These are phyloP conservation scores for Micrastur ruficollis DNA, from an alignment of 2,797 vertebrate species.

Conservation along the genomic window DNA sequence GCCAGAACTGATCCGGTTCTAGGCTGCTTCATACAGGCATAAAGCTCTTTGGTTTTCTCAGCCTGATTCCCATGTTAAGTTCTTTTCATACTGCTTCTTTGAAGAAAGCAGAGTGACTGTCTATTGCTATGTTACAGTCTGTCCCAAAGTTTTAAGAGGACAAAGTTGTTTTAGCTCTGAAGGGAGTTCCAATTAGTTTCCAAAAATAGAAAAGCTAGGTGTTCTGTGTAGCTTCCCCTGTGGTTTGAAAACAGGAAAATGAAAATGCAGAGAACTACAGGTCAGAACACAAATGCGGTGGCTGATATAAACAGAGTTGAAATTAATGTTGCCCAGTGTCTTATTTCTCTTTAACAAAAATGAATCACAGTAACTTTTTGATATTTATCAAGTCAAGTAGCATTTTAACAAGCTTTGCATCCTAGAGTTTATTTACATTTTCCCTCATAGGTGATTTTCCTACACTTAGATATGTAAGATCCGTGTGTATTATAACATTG, in stretches of 20 bases:
- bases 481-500: not conserved
- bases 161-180: not conserved
- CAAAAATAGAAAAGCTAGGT: not conserved
- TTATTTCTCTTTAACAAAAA: not conserved
- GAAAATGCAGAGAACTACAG: not conserved
- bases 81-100: not conserved
- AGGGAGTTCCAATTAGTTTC: not conserved
- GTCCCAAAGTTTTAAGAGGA: not conserved
- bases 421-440: not conserved
- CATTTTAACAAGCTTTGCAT: not conserved
- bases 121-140: not conserved
- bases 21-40: not conserved
- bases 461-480: not conserved
- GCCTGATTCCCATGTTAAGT: not conserved
- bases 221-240: not conserved
- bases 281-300: not conserved
- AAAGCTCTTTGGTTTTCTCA: not conserved
- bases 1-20: not conserved
- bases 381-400: not conserved
- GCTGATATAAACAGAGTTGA: not conserved
- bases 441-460: not conserved
- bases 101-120: not conserved
- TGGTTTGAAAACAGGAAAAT: not conserved
- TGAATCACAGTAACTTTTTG: not conserved
- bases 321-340: not conserved